phyloP scores from a whole-genome alignment of 2,888 invertebrate species.

The Scaptomyza parva region DNA sequence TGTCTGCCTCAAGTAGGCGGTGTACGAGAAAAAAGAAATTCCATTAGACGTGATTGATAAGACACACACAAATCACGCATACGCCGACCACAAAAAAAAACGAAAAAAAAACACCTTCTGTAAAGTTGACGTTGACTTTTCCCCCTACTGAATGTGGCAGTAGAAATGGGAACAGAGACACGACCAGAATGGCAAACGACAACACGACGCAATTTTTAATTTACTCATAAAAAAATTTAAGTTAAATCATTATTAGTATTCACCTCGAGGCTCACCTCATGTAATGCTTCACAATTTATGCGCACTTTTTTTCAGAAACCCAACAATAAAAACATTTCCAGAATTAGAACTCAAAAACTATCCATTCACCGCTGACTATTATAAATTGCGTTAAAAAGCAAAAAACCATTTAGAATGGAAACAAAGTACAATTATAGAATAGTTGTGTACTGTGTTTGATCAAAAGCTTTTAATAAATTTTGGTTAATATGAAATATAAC shows the following conservation, averaged over 20 bases:
- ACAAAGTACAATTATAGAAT: neutral
- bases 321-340: conserved; percentile 23
- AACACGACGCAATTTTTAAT: conserved; percentile 73
- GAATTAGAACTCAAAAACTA: conserved; percentile 13
- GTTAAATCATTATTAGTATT: conserved; percentile 64
- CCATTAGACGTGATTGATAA: conserved; percentile 81
- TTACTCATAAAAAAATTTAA: conserved; percentile 62
- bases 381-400: conserved; percentile 10
- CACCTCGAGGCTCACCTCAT: conserved; percentile 40
- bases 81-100: conserved; percentile 43
- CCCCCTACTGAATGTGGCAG: too few relatives aligned
- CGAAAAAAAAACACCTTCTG: conserved; percentile 23
- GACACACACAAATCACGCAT: conserved; percentile 81
- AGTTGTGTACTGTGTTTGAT: neutral
- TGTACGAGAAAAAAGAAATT: conserved; percentile 53
- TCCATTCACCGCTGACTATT: conserved; percentile 20
- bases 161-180: conserved; percentile 15
- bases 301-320: conserved; percentile 11
- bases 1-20: conserved; percentile 57
- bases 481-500: too few relatives aligned
- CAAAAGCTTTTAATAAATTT: too few relatives aligned
- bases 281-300: conserved; percentile 47
- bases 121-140: conserved; percentile 14
- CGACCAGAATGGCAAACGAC: conserved; percentile 44
- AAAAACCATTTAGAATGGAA: neutral